These are phyloP conservation scores for Echiichthys vipera DNA, from an alignment of 2,797 vertebrate species.

Conservation along the genomic window DNA sequence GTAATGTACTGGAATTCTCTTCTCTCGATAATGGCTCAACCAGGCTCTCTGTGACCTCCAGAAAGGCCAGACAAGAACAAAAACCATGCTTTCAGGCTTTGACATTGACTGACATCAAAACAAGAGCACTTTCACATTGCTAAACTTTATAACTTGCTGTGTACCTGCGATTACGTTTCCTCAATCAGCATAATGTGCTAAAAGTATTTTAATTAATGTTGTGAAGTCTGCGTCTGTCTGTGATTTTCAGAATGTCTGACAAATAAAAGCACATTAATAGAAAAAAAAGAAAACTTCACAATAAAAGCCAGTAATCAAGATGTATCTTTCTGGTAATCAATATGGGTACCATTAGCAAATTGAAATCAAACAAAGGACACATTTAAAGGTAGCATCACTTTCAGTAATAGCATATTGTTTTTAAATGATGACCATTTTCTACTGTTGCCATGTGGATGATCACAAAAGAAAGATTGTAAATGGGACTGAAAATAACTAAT, in stretches of 20 bases:
- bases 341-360: neutral
- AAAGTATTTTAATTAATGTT: neutral
- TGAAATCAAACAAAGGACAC: neutral
- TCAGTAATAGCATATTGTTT: neutral
- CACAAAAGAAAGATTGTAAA: neutral
- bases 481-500: neutral
- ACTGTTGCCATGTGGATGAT: neutral
- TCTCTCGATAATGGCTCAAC: conserved; percentile 39
- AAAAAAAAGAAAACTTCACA: neutral
- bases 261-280: neutral
- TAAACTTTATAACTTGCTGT: neutral
- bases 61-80: conserved; percentile 10
- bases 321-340: neutral
- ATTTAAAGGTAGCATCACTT: neutral
- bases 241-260: neutral
- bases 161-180: conserved; percentile 4
- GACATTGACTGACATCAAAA: neutral
- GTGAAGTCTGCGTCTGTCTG: neutral
- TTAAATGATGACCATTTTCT: neutral
- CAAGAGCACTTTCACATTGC: neutral
- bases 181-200: neutral
- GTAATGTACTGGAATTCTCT: conserved; percentile 53
- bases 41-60: conserved; percentile 29
- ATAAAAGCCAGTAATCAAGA: conserved; percentile 3
- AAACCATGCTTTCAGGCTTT: neutral